Evolutionary conservation across 1,140 invertebrate genomes (phyloP).

Genomic region (Drosophila ananassae): DNA sequence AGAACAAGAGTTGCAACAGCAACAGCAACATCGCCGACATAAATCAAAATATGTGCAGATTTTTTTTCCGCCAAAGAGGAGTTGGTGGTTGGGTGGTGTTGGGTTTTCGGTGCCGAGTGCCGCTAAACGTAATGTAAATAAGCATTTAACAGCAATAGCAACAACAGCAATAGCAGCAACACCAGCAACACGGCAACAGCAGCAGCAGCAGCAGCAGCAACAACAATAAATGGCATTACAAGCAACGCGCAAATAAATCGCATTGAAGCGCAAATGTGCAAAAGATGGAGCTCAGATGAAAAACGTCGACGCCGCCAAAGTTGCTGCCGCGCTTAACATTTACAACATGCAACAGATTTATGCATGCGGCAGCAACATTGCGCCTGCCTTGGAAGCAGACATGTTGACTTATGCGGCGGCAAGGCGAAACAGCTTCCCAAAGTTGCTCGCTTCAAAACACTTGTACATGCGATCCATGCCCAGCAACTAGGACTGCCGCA

Average conservation of each 20-base stretch:
- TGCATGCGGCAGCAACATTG: conserved; percentile 63
- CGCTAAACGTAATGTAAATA: conserved; percentile 83
- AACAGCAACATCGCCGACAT: conserved; percentile 50
- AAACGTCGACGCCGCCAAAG: conserved; percentile 43
- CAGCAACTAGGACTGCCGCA: not conserved
- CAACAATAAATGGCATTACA: conserved; percentile 77
- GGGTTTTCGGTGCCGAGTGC: conserved; percentile 62
- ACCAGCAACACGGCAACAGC: conserved; percentile 22
- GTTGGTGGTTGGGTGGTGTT: conserved; percentile 25
- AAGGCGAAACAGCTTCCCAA: conserved; percentile 23
- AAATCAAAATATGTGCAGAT: conserved; percentile 70
- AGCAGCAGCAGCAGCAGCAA: conserved; percentile 31
- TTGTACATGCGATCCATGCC: conserved; percentile 66
- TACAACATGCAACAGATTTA: conserved; percentile 78
- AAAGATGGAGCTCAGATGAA: conserved; percentile 66
- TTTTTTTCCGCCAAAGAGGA: conserved; percentile 4
- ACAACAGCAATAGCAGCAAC: conserved; percentile 15
- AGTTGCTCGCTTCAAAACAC: conserved; percentile 61
- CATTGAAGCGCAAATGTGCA: conserved; percentile 73
- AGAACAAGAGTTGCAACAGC: conserved; percentile 10
- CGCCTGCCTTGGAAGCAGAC: conserved; percentile 65
- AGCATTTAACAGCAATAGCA: conserved; percentile 75
- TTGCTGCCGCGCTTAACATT: conserved; percentile 71
- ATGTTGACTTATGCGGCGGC: conserved; percentile 71
- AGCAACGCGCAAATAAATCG: conserved; percentile 79